Evolutionary conservation across 1,140 invertebrate species (phyloP).

Genomic region (Myzus persicae): DNA sequence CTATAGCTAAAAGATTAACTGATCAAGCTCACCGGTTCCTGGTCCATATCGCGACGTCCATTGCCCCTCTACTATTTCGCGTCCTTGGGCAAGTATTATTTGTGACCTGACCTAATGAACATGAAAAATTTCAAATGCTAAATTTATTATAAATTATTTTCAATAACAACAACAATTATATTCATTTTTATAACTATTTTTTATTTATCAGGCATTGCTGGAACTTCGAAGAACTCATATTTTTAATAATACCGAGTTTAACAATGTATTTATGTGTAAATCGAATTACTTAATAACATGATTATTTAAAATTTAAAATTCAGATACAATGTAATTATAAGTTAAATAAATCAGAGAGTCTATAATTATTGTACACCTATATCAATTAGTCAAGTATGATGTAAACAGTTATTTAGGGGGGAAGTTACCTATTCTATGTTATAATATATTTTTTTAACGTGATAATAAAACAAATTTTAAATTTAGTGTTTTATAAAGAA

Average conservation of each 20-base stretch:
- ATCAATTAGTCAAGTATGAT: background rate
- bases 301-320: background rate
- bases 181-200: background rate
- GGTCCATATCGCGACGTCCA: constrained; percentile 55
- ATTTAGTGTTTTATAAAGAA: background rate
- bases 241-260: background rate
- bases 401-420: background rate
- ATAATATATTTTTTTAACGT: background rate
- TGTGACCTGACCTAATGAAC: constrained; percentile 56
- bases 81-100: constrained; percentile 49
- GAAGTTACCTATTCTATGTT: background rate
- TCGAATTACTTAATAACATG: background rate
- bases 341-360: background rate
- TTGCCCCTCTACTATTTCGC: constrained; percentile 42
- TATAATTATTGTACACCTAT: background rate
- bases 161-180: constrained; percentile 36
- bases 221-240: background rate
- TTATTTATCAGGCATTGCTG: background rate
- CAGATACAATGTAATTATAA: background rate
- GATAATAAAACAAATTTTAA: background rate
- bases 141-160: constrained; percentile 39
- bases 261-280: background rate
- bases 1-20: constrained; percentile 52
- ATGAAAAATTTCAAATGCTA: constrained; percentile 46
- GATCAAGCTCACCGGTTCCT: constrained; percentile 54